Conservation (phyloP, 2,113 vertebrate genomes). For the Caracal caracal region DNA sequence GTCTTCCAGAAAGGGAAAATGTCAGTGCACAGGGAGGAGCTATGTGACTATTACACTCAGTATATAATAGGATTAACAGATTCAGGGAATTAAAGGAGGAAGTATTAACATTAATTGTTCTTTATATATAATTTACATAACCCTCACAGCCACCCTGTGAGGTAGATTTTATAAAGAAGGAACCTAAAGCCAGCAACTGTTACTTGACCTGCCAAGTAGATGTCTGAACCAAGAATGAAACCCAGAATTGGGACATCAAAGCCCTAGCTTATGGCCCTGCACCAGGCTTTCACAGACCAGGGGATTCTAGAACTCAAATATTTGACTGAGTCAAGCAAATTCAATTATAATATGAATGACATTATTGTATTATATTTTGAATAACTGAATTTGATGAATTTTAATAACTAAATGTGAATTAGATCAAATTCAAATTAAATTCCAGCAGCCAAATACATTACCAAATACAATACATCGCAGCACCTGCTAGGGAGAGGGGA, state of each 20-base stretch:
- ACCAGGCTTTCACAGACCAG: neutral
- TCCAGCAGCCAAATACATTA: neutral
- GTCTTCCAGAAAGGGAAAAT: neutral
- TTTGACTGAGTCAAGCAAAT: neutral
- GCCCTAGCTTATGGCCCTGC: neutral
- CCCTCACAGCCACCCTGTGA: neutral
- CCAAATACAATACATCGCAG: neutral
- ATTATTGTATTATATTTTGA: neutral
- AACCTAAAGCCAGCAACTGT: neutral
- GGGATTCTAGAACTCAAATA: neutral
- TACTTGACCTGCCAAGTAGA: too few relatives aligned
- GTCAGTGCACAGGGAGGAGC: neutral
- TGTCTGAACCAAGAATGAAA: neutral
- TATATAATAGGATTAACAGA: neutral
- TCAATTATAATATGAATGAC: neutral
- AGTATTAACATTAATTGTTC: neutral
- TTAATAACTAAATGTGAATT: slow-evolving; percentile 15
- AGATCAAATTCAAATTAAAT: slow-evolving; percentile 40
- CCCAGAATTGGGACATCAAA: neutral
- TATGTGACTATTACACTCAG: neutral
- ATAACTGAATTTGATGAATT: neutral
- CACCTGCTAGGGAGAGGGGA: neutral
- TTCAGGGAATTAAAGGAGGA: neutral
- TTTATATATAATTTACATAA: neutral
- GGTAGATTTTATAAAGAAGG: neutral